Evolutionary conservation across 1,140 invertebrate genomes (phyloP).

Genomic region (Brachionus sp.): DNA sequence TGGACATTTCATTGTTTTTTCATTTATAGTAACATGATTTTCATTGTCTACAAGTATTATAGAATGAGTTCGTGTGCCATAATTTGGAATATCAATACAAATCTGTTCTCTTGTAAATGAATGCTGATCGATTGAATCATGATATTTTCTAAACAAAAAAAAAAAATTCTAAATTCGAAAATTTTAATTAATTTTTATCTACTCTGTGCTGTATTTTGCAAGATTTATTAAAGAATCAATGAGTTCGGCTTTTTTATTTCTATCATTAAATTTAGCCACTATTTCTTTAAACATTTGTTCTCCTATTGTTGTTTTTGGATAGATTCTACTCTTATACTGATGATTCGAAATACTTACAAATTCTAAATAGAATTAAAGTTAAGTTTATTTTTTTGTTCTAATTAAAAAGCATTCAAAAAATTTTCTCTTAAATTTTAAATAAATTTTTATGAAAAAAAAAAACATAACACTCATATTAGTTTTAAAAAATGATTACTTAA

Average conservation of each 20-base stretch:
- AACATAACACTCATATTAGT: not conserved
- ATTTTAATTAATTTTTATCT: not conserved
- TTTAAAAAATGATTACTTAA: no score
- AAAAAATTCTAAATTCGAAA: not conserved
- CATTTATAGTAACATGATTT: conserved; percentile 17
- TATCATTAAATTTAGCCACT: not conserved
- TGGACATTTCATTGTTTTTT: conserved; percentile 37
- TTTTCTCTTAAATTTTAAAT: not conserved
- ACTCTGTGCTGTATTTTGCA: conserved; percentile 21
- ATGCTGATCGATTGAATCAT: not conserved
- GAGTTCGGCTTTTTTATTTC: not conserved
- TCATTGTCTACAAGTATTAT: conserved; percentile 31
- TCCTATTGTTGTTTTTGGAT: conserved; percentile 29
- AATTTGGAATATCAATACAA: conserved; percentile 30
- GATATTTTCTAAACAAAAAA: not conserved
- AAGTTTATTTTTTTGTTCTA: not conserved
- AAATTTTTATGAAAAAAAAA: not conserved
- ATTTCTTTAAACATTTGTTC: conserved; percentile 25
- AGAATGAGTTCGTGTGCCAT: conserved; percentile 39
- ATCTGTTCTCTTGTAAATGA: conserved; percentile 10
- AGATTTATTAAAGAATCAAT: not conserved
- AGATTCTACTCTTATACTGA: not conserved
- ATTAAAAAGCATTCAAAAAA: not conserved
- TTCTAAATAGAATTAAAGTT: not conserved
- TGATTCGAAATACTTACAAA: conserved; percentile 39